Conservation (phyloP, 2,113 vertebrate species). For the Paradoxurus hermaphroditus region DNA sequence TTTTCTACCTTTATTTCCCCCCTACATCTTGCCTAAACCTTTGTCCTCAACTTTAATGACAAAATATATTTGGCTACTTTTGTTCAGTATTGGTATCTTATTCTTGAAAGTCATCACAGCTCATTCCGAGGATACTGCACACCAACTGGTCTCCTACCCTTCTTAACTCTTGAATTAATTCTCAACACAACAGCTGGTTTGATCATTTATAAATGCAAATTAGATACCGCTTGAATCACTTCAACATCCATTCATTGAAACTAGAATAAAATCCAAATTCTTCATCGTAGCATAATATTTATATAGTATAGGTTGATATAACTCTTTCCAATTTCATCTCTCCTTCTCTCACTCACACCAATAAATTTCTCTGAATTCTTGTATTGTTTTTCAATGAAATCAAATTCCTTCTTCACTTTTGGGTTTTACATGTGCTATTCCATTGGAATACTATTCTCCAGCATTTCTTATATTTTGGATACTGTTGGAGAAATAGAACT, state of each 20-base stretch:
- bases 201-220: conserved; percentile 12
- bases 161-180: conserved; percentile 3
- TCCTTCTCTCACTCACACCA: not conserved
- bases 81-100: not conserved
- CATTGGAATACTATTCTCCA: not conserved
- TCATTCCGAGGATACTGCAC: not conserved
- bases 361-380: not conserved
- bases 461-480: not conserved
- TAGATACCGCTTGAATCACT: not conserved
- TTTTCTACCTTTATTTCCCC: not conserved
- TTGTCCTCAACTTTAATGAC: not conserved
- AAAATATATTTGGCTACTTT: not conserved
- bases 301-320: not conserved
- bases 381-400: not conserved
- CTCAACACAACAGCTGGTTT: not conserved
- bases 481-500: not conserved
- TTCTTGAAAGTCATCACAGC: not conserved
- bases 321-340: not conserved
- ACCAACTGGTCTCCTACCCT: not conserved
- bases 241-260: not conserved
- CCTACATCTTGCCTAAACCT: not conserved
- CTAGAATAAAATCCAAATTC: not conserved
- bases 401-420: not conserved
- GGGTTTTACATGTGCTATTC: not conserved
- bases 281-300: not conserved